Base-by-base conservation (phyloP, 2,113 vertebrate genomes). In the Drymodes brunneopygia region DNA sequence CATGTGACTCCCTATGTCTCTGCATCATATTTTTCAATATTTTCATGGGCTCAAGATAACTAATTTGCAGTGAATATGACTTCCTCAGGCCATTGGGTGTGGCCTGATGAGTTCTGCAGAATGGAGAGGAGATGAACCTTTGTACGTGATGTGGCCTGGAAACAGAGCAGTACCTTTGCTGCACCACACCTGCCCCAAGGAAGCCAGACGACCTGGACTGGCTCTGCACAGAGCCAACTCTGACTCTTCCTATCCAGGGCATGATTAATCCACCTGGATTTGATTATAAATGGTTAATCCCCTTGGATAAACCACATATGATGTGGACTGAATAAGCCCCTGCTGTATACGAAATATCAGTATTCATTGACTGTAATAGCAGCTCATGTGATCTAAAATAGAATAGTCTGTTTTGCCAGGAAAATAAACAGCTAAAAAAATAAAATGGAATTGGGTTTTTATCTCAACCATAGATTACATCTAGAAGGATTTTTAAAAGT, bases 401-500 rank as follows among this genome's bases (percentile, higher is more conserved):
- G 82, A 90, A 66, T 65, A 62, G 70, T 27, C 53, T 66, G 33
- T 75, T 95, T 96, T 82, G 69, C 73, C 45, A 86, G 62, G 66
- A 87, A 97, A 92, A 94, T 61, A 94, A 92, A 67, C 45, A 91
- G 42, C 33, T 22, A 15, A 66, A 95, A 86, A 88, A 90, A 48
- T 57, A 51, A 96, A 94, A 95, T 60, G 58, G 40, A 89, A 95
- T 79, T 94, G 91, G n/a, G 25, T 69, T 94, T 96, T 96, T 79
- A 89, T 91, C 89, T 97, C 50, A 50, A 17, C 31, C n/a, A 21
- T 50, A 73, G 94, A 96, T 89, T 95, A 89, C 73, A 95, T 92
- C 72, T 95, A 65, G 92, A 92, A 85, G 94, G 94, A 94, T 97
- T 96, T 96, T 84, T 3, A 87, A 94, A 94, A 97, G 65, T 96